Base-by-base conservation (phyloP, 30 jellyfish, hydroid and myxozoan species). In the Hydractinia symbiolongicarpus region DNA sequence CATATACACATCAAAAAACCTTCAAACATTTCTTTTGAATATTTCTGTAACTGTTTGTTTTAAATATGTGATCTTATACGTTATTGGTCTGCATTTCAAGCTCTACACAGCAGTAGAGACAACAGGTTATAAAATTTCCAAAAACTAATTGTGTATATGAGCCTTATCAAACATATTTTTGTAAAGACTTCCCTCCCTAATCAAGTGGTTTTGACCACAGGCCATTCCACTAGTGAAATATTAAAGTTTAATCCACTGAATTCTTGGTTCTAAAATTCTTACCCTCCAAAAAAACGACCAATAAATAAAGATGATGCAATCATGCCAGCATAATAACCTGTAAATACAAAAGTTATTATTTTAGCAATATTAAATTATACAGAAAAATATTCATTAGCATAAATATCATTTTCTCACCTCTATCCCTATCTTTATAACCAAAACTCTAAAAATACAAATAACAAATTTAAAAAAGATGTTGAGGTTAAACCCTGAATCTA, bases 261-360 rank as follows among this genome's bases (percentile, higher is more conserved):
- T 30, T 30, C 44, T 11, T 13, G 19, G 17, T 11, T 13, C 19
- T 58, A 13, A 64, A 64, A 64, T 13, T n/a, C 94, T 21, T 72
- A 89, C 96, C 96, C 96, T 67, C 96, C 96, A 75, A 88, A 52
- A 55, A 88, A 88, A 5, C 96, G 85, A 5, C 96, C 96, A 73
- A 79, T 91, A 81, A 89, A 89, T 53, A 89, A 60, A 15, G 96
- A 89, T 54, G 96, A 89, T 0, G 96, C 96, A 5, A 89, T 81
- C 54, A 89, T 83, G 87, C 96, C 96, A 54, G 96, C 96, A 76
- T 83, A 89, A 55, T 89, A 89, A 44, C 96, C 96, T 89, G 80
- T 9, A 58, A 53, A 70, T 54, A 9, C 21, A 68, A 66, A 66
- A 70, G 73, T 30, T 30, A 30, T 30, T 30, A 30, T 30, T 30